Evolutionary conservation across 2,888 invertebrate species (phyloP).

Genomic region (Carabus problematicus): DNA sequence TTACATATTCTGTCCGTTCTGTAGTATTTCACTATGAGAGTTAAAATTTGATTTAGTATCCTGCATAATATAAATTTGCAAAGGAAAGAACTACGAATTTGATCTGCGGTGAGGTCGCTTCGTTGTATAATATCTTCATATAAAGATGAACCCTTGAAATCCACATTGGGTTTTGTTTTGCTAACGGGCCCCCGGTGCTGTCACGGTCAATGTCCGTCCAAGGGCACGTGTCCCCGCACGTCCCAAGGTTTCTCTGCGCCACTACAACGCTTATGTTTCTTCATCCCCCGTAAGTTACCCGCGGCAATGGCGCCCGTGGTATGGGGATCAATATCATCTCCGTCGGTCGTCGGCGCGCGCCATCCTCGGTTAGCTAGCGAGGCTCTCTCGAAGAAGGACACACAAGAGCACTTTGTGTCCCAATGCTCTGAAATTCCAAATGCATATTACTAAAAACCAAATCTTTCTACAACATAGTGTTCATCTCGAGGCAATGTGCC

Average conservation of each 20-base stretch:
- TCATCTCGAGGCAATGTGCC: too few species aligned
- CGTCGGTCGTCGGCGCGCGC: constrained; percentile 30
- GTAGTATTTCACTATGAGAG: too few species aligned
- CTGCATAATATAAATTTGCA: too few species aligned
- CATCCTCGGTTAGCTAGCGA: neutral
- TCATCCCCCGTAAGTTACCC: constrained; percentile 12
- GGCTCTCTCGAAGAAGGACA: neutral
- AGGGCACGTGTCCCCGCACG: constrained; percentile 18
- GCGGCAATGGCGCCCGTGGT: constrained; percentile 37
- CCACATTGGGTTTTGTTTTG: constrained; percentile 15
- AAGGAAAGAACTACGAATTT: too few species aligned
- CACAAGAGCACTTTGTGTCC: too few species aligned
- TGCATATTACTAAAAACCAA: too few species aligned
- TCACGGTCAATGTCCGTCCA: constrained; percentile 38
- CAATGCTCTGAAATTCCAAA: too few species aligned
- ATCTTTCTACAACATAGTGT: too few species aligned
- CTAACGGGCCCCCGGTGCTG: constrained; percentile 5
- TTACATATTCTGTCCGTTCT: neutral
- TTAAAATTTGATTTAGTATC: too few species aligned
- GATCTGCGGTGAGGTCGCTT: too few species aligned
- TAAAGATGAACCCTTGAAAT: too few species aligned
- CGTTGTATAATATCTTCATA: too few species aligned
- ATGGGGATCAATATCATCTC: constrained; percentile 27
- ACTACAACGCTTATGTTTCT: constrained; percentile 12
- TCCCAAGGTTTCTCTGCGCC: constrained; percentile 4